Evolutionary conservation across 2,888 invertebrate species (phyloP), one percentile per base, ranked within the genome.

Genomic region (Sarcophaga rosellei): DNA sequence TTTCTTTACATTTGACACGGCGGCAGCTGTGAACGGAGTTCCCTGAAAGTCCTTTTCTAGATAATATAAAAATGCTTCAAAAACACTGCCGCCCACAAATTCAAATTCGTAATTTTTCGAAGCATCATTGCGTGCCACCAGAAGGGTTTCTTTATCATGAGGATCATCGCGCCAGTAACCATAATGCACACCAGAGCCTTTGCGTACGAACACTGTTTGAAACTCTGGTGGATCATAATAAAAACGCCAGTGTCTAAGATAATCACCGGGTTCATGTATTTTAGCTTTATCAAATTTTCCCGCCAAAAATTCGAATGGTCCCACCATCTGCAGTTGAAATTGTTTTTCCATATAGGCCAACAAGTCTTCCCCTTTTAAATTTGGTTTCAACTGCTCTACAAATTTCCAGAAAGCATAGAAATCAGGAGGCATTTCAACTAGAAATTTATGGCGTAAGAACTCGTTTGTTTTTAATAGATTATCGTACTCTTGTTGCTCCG

Each of bases 181-280:
- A 90, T 97, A 95, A 92, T 99, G 98, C 88, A 95, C 95, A 86
- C 96, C 96, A 83, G 95, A 95, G 72, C 94, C 94, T 72, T 95
- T 95, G 90, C 96, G 95, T 25, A 95, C 96, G 73, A 97, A 92
- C 62, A 97, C 94, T 3, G 97, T 96, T 95, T 98, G 97, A 93
- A 98, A 97, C 93, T 99, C 99, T 12, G 99, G 99, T 12, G 98
- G 97, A 94, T 99, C 99, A 93, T 96, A 98, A 92, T 95, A 98
- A 93, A 97, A 99, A 89, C 99, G 95, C 97, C 97, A 98, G 92
- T 98, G 98, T 12, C 95, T 93, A 70, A 98, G 94, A 91, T 96
- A 97, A 85, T 95, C 94, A 84, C 95, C 94, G 85, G 95, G 94
- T 84, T 95, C 93, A 1, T 94, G 93, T 35, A 95, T 91, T 81